These are phyloP conservation scores for Acanthoscelides obtectus DNA, from an alignment of 2,888 invertebrate species.

Conservation along the genomic window DNA sequence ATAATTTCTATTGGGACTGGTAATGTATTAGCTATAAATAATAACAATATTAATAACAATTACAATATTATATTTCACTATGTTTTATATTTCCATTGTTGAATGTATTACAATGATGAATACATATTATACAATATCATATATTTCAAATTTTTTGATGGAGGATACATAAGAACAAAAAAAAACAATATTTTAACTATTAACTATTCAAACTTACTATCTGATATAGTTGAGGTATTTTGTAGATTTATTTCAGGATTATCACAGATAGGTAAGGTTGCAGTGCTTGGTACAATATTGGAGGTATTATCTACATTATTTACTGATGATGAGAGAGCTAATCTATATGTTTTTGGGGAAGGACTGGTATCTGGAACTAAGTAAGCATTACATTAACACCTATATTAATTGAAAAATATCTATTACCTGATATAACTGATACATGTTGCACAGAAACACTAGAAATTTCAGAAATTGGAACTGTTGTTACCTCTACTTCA, in stretches of 20 bases:
- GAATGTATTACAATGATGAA: too few species aligned
- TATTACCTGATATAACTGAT: not conserved
- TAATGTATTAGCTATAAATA: not conserved
- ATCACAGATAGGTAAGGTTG: not conserved
- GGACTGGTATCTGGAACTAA: not conserved
- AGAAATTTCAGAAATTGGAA: not conserved
- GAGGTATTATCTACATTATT: not conserved
- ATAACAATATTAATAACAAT: too few species aligned
- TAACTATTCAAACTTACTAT: not conserved
- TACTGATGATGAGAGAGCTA: not conserved
- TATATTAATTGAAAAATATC: not conserved
- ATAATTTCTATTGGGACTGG: not conserved
- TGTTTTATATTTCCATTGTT: too few species aligned
- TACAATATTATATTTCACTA: too few species aligned
- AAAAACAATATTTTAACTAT: too few species aligned
- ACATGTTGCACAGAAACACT: not conserved
- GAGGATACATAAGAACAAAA: too few species aligned
- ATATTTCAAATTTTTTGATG: too few species aligned
- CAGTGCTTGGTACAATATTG: not conserved
- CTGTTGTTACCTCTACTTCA: not conserved
- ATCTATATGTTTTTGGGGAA: not conserved
- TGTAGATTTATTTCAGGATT: not conserved
- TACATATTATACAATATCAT: too few species aligned
- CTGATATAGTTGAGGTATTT: not conserved
- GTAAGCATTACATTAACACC: not conserved